Conservation (phyloP, 2,797 vertebrate genomes). For the Eupleurogrammus muticus region DNA sequence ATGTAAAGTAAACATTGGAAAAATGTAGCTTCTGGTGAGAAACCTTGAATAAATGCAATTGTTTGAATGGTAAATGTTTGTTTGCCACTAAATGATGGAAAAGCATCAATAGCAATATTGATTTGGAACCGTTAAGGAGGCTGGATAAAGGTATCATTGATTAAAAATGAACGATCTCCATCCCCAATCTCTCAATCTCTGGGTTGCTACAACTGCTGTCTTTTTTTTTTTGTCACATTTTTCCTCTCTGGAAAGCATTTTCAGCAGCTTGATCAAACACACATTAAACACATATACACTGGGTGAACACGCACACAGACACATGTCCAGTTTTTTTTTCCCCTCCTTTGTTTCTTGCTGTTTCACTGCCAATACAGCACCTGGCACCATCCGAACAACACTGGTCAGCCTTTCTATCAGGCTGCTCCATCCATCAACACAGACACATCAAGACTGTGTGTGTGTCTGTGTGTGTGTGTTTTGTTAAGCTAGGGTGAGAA, state of each 20-base stretch:
- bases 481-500: slow-evolving; percentile 34
- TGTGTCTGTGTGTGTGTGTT: neutral
- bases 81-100: no score
- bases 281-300: slow-evolving; percentile 11
- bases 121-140: no score
- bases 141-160: no score
- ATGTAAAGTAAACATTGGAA: no score
- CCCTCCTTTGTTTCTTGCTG: slow-evolving; percentile 22
- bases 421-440: slow-evolving; percentile 40
- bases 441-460: neutral
- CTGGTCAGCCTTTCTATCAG: slow-evolving; percentile 36
- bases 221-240: neutral
- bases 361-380: slow-evolving; percentile 27
- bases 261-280: neutral
- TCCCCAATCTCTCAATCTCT: neutral
- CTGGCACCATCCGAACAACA: slow-evolving; percentile 24
- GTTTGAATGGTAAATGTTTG: no score
- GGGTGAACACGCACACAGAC: neutral
- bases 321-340: slow-evolving; percentile 20
- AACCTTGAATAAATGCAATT: no score
- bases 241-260: neutral
- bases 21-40: no score
- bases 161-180: no score
- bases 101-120: no score
- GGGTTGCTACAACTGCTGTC: neutral